Percentiles rank a stretch among this genome's conserved stretches.
Conservation (phyloP, 2,888 invertebrate species). For the Ochlodes sylvanus region DNA sequence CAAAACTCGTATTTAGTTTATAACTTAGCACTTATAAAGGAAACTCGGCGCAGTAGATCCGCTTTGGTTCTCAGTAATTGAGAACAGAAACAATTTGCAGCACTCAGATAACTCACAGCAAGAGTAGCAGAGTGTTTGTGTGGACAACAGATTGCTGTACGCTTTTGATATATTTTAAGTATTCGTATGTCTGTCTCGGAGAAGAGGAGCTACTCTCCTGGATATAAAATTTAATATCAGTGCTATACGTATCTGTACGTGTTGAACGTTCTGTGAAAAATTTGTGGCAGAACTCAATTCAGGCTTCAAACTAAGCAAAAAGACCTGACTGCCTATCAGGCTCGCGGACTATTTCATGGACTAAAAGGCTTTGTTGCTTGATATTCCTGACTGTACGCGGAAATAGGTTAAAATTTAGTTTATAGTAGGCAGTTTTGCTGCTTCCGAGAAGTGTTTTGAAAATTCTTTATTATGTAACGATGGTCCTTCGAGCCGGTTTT, state of each 20-base stretch:
- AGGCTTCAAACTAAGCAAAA: slow-evolving; percentile 11
- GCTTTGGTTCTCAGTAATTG: slow-evolving; percentile 33
- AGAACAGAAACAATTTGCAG: slow-evolving; percentile 28
- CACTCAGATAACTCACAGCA: slow-evolving; percentile 9
- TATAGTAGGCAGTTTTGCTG: too few relatives aligned
- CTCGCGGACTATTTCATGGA: slow-evolving; percentile 5
- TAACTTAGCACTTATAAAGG: slow-evolving; percentile 29
- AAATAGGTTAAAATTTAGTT: background rate
- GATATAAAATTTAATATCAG: too few relatives aligned
- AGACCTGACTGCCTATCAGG: slow-evolving; percentile 7
- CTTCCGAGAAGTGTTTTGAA: too few relatives aligned
- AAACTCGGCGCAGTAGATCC: slow-evolving; percentile 28
- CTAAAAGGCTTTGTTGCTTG: slow-evolving; percentile 15
- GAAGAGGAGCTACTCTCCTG: too few relatives aligned
- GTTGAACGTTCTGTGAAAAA: slow-evolving; percentile 9
- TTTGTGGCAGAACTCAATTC: slow-evolving; percentile 12
- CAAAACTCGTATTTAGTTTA: slow-evolving; percentile 18
- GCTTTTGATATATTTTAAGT: background rate
- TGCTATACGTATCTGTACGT: too few relatives aligned
- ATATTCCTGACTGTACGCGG: slow-evolving; percentile 6
- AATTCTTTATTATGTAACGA: too few relatives aligned
- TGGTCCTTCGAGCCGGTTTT: too few relatives aligned
- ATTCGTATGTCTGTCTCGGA: background rate
- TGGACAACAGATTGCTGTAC: slow-evolving; percentile 1
- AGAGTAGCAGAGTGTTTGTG: background rate